phyloP scores from a whole-genome alignment of 2,113 vertebrate genomes.

The Riparia riparia region DNA sequence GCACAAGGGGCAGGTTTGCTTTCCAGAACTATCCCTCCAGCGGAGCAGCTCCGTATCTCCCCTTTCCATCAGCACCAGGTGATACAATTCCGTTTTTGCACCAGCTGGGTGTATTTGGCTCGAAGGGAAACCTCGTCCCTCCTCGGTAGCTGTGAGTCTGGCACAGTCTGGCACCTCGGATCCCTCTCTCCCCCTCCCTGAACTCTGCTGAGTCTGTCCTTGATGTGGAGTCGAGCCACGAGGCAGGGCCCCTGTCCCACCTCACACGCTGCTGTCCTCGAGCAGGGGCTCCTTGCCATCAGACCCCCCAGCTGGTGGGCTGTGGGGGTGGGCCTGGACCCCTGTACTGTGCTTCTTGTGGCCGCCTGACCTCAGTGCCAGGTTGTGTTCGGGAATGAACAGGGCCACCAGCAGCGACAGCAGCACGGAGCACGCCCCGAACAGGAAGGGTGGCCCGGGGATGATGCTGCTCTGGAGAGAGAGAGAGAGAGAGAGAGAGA shows the following conservation, averaged over 20 bases:
- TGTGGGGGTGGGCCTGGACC: slow-evolving; percentile 85
- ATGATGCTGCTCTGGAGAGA: slow-evolving; percentile 87
- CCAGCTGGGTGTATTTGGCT: slow-evolving; percentile 46
- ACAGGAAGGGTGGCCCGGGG: slow-evolving; percentile 92
- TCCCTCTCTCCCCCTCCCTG: not conserved
- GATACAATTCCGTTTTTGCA: not conserved
- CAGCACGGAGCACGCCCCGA: slow-evolving; percentile 91
- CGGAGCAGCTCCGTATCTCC: not conserved
- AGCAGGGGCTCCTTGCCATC: slow-evolving; percentile 91
- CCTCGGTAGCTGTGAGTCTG: not conserved
- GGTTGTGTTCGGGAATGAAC: slow-evolving; percentile 91
- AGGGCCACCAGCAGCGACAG: slow-evolving; percentile 91
- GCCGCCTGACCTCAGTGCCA: slow-evolving; percentile 79
- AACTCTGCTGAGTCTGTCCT: not conserved
- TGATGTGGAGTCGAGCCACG: not conserved
- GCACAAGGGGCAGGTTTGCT: not conserved
- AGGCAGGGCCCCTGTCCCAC: not conserved
- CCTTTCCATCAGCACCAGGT: not conserved
- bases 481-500: not conserved
- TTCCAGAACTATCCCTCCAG: not conserved
- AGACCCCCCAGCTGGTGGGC: slow-evolving; percentile 81
- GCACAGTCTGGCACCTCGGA: not conserved
- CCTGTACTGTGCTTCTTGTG: slow-evolving; percentile 90
- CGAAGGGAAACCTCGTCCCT: not conserved
- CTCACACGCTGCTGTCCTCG: slow-evolving; percentile 90